phyloP scores from a whole-genome alignment of 2,797 vertebrate species.

The Alauda arvensis region DNA sequence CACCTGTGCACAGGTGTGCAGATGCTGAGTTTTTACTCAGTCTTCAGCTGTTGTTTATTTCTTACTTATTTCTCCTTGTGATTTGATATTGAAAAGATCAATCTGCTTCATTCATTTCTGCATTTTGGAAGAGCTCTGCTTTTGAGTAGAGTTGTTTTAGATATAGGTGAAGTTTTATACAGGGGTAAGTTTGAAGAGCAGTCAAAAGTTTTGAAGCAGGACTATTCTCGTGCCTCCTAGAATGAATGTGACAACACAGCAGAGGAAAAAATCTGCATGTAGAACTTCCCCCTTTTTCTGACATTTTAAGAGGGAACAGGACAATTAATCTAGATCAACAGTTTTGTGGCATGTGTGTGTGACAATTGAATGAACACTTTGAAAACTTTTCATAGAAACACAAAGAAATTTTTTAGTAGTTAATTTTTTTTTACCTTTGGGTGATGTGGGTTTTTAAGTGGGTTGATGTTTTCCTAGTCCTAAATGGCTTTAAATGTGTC shows the following conservation, averaged over 20 bases:
- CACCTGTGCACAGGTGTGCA: neutral
- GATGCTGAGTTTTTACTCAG: neutral
- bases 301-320: neutral
- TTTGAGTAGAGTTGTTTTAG: neutral
- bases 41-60: neutral
- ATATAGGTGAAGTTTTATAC: neutral
- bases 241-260: neutral
- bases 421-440: neutral
- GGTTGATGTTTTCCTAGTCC: neutral
- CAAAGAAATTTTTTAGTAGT: rapidly evolving
- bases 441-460: neutral
- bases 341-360: neutral
- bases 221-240: neutral
- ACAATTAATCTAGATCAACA: neutral
- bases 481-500: neutral
- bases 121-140: neutral
- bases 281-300: neutral
- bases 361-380: neutral
- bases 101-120: neutral
- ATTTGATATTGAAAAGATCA: neutral
- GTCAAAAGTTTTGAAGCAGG: neutral
- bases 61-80: neutral
- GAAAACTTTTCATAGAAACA: neutral
- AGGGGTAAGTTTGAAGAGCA: neutral
- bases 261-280: neutral